Conservation (phyloP, 2,888 invertebrate genomes). For the Hymenopus coronatus region DNA sequence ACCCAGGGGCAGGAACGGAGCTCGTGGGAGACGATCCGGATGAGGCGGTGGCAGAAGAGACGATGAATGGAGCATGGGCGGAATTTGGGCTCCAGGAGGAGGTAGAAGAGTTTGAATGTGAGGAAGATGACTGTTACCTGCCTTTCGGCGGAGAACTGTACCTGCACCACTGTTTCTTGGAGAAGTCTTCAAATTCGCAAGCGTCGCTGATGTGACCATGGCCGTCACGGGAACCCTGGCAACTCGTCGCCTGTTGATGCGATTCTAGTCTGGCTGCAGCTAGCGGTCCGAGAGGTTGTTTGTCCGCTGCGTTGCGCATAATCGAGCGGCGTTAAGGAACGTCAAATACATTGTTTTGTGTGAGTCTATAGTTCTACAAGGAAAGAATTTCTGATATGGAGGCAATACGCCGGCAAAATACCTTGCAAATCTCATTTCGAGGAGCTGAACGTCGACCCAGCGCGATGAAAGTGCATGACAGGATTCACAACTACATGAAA, state of each 20-base stretch:
- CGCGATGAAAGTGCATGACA: no score
- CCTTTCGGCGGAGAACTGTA: slow-evolving; percentile 26
- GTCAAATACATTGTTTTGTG: no score
- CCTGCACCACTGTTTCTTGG: slow-evolving; percentile 31
- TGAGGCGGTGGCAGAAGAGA: slow-evolving; percentile 31
- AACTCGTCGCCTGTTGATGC: slow-evolving; percentile 37
- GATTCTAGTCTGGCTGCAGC: no score
- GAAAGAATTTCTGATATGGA: no score
- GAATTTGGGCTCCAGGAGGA: slow-evolving; percentile 48
- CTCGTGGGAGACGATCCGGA: slow-evolving; percentile 50
- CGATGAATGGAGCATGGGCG: slow-evolving; percentile 43
- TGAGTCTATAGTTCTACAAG: no score
- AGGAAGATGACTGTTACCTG: slow-evolving; percentile 19
- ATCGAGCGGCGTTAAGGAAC: no score
- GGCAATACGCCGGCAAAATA: no score
- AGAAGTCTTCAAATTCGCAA: slow-evolving; percentile 26
- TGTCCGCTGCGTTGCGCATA: no score
- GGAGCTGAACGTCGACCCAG: no score
- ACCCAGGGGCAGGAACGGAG: slow-evolving; percentile 49
- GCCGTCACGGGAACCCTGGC: slow-evolving; percentile 20
- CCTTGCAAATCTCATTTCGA: no score
- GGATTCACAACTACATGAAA: no score
- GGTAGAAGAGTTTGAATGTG: slow-evolving; percentile 38
- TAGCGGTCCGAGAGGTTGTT: no score
- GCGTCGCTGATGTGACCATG: slow-evolving; percentile 45